Evolutionary conservation across 2,888 invertebrate species (phyloP).

Genomic region (Conomelus anceps): DNA sequence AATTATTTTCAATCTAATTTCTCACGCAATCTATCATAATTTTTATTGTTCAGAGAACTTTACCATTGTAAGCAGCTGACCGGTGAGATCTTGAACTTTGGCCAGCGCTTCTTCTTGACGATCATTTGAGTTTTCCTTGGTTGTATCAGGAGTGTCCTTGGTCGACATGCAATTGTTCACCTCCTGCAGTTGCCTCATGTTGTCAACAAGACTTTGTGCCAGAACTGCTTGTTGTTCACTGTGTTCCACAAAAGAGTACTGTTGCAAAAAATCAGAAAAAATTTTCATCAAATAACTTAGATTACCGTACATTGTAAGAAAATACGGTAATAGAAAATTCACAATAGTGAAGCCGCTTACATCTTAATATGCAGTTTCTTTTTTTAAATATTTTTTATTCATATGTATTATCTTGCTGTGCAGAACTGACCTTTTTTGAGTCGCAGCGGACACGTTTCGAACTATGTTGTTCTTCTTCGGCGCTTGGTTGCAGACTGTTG

Average conservation of each 20-base stretch:
- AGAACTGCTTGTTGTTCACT: slow-evolving; percentile 42
- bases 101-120: slow-evolving; percentile 36
- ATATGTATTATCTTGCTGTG: no score
- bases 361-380: no score
- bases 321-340: no score
- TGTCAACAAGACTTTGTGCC: slow-evolving; percentile 41
- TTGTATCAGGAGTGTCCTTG: slow-evolving; percentile 8
- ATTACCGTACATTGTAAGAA: not conserved
- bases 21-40: not conserved
- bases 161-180: slow-evolving; percentile 36
- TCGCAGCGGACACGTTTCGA: no score
- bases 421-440: no score
- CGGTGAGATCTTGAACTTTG: slow-evolving; percentile 42
- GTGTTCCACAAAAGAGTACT: slow-evolving; percentile 31
- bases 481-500: no score
- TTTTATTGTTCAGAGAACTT: slow-evolving; percentile 18
- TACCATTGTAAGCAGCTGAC: slow-evolving; percentile 42
- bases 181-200: slow-evolving; percentile 43
- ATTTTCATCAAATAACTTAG: not conserved
- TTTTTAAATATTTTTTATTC: no score
- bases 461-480: no score
- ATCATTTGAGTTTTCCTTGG: slow-evolving; percentile 36
- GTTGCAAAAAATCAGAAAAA: not conserved
- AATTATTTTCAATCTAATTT: no score
- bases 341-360: no score